phyloP scores from a whole-genome alignment of 2,888 invertebrate species.

The Xiphydria camelus region DNA sequence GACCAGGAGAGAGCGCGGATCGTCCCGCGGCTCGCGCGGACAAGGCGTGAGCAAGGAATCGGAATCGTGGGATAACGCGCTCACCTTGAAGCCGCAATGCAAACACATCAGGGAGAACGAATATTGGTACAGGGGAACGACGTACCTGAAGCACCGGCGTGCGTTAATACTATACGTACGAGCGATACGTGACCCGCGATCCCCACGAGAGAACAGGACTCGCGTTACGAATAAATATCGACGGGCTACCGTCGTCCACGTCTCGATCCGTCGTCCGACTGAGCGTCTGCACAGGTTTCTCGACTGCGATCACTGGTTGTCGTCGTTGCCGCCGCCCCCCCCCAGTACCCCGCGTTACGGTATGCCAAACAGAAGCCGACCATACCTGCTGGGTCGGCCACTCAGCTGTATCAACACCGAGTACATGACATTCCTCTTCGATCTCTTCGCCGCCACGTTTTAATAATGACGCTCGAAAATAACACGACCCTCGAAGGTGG shows the following conservation, averaged over 20 bases:
- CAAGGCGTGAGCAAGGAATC: conserved; percentile 3
- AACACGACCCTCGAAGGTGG: conserved; percentile 23
- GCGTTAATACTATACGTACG: conserved; percentile 6
- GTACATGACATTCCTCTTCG: conserved; percentile 57
- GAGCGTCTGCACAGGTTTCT: neutral
- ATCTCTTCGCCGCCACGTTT: conserved; percentile 39
- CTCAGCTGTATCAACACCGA: conserved; percentile 58
- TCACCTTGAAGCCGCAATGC: no score
- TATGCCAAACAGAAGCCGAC: conserved; percentile 56
- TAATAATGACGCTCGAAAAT: conserved; percentile 40
- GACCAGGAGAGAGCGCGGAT: no score
- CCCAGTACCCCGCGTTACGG: conserved; percentile 23
- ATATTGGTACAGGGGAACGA: neutral
- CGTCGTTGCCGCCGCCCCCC: conserved; percentile 1
- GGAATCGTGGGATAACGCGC: no score
- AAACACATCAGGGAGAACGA: neutral
- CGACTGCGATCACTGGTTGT: neutral
- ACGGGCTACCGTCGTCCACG: conserved; percentile 36
- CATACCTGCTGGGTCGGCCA: conserved; percentile 52
- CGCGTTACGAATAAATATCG: conserved; percentile 41
- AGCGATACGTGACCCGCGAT: conserved; percentile 9
- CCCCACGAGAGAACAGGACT: conserved; percentile 10
- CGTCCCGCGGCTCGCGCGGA: conserved; percentile 9
- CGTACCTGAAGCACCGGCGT: conserved; percentile 11
- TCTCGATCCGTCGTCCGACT: neutral